Conservation (phyloP, 2,113 vertebrate genomes). For the Plecotus auritus region DNA sequence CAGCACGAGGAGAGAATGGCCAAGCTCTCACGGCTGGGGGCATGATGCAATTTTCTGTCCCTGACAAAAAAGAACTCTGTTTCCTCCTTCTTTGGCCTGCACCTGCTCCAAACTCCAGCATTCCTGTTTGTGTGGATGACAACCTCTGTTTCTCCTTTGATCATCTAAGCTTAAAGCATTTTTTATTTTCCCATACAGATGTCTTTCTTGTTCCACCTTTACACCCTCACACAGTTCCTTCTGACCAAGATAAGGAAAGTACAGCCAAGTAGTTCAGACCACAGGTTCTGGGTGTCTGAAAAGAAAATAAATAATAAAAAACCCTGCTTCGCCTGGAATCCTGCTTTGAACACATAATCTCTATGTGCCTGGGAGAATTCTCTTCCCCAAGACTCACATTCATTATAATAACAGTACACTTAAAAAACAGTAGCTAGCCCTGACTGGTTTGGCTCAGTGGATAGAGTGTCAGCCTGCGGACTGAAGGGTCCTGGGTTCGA, state of each 20-base stretch:
- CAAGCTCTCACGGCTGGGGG: background rate
- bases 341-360: background rate
- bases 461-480: too few species aligned
- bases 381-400: background rate
- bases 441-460: too few species aligned
- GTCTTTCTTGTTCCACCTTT: background rate
- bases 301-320: background rate
- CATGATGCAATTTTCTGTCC: background rate
- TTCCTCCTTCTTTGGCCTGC: background rate
- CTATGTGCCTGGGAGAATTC: background rate
- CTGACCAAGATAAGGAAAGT: background rate
- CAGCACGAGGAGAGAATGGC: background rate
- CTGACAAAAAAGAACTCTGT: background rate
- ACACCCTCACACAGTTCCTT: background rate
- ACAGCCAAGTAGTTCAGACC: background rate
- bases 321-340: background rate
- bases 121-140: background rate
- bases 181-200: background rate
- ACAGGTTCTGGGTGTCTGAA: background rate
- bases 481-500: too few species aligned
- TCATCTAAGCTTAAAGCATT: background rate
- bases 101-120: background rate
- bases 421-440: background rate
- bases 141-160: background rate
- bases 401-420: background rate